These are phyloP conservation scores for Petrocephalus zakoni DNA, from an alignment of 2,113 vertebrate species.

Conservation along the genomic window DNA sequence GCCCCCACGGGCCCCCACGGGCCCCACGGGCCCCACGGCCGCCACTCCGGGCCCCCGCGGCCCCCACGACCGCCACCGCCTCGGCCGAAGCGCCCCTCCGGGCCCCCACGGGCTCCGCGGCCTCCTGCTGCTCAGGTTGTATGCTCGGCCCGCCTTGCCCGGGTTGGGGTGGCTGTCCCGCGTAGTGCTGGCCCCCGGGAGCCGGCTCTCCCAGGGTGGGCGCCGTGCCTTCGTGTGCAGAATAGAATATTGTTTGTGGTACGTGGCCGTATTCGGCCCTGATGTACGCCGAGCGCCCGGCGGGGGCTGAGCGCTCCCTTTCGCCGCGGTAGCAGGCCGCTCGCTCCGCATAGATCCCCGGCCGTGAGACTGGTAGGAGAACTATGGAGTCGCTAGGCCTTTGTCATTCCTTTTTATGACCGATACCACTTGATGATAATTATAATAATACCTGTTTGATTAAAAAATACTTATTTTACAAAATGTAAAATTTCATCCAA, in stretches of 20 bases:
- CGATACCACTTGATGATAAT: not conserved
- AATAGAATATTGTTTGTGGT: not conserved
- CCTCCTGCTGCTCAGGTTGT: constrained; percentile 42
- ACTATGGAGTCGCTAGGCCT: not conserved
- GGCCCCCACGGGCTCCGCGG: not conserved
- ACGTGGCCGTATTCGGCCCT: not conserved
- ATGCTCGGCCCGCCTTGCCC: constrained; percentile 26
- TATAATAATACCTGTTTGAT: not conserved
- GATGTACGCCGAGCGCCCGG: not conserved
- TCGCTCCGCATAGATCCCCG: too few relatives aligned
- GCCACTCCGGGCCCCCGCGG: too few relatives aligned
- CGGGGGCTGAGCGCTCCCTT: too few relatives aligned
- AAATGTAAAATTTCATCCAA: not conserved
- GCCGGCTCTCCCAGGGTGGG: too few relatives aligned
- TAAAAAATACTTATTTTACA: not conserved
- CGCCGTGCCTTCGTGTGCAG: too few relatives aligned
- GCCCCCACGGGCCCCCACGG: too few relatives aligned
- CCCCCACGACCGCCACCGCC: too few relatives aligned
- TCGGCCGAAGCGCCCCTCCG: not conserved
- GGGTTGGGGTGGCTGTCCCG: too few relatives aligned
- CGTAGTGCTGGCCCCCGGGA: too few relatives aligned
- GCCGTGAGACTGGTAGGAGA: not conserved
- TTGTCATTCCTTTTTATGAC: not conserved
- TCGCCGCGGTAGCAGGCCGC: too few relatives aligned
- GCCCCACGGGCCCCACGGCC: too few relatives aligned